Conservation (phyloP, 2,797 vertebrate species). For the Molossus molossus region DNA sequence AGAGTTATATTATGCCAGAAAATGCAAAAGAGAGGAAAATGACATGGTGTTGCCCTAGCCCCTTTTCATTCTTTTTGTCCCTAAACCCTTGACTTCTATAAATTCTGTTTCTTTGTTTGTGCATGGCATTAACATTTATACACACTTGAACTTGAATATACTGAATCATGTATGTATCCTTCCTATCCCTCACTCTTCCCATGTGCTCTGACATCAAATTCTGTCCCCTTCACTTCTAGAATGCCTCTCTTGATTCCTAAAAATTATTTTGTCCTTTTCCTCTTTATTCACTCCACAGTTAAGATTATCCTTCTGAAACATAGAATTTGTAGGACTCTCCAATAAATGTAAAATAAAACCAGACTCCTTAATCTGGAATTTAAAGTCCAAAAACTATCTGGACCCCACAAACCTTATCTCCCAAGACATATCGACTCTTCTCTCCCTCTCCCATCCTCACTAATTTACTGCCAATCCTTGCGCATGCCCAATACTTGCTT, state of each 20-base stretch:
- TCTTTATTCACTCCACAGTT: background rate
- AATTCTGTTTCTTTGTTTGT: slow-evolving; percentile 34
- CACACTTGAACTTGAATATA: slow-evolving; percentile 37
- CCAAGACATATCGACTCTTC: background rate
- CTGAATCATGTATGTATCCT: background rate
- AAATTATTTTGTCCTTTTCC: background rate
- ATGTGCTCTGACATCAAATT: background rate
- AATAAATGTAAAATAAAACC: background rate
- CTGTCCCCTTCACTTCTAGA: background rate
- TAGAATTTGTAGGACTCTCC: background rate
- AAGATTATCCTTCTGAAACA: background rate
- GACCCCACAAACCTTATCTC: background rate
- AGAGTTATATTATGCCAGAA: background rate
- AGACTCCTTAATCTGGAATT: background rate
- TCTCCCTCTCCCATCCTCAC: background rate
- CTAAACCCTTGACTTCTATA: background rate
- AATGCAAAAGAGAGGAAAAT: background rate
- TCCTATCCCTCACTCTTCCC: background rate
- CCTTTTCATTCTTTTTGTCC: background rate
- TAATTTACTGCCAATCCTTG: background rate
- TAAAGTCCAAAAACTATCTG: background rate
- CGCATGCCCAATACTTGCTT: background rate
- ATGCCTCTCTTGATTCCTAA: slow-evolving; percentile 23
- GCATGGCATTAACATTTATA: background rate
- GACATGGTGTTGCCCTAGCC: background rate